Evolutionary conservation across 2,888 invertebrate species (phyloP), one percentile per base, ranked within the genome.

Genomic region (Mycalesis mineus): DNA sequence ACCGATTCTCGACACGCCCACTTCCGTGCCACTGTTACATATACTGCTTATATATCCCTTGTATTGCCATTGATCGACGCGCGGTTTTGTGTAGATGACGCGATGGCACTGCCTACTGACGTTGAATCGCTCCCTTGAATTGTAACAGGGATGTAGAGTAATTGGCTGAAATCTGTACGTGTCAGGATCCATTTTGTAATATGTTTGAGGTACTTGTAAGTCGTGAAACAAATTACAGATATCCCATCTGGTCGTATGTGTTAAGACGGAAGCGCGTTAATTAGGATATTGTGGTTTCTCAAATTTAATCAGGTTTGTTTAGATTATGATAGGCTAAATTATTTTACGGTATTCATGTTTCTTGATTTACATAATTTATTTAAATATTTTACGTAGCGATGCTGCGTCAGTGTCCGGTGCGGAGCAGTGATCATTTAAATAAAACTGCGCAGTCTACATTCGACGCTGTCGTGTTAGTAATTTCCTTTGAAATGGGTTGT

Each of bases 401-500:
- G 9, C 45, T 13, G 14, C 45, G 29, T 15, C 15, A 33, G 31
- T 33, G 14, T 33, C 9, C 31, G 33, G 47, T 33, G 33, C 15
- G 14, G 8, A 47, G n/a, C 45, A 45, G 47, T 33, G 45, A 15
- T 47, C 47, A 15, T 15, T 47, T 47, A 47, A 14, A 47, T 33
- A 47, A 47, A 47, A 33, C 33, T 47, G 47, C 33, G 47, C 15
- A 42, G 2, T 3, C 13, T 13, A 13, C 13, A 14, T 39, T 11
- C 5, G n/a, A n/a, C n/a, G 33, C 11, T 28, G 28, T n/a, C 31
- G 47, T 15, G 15, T 15, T 7, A n/a, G 13, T n/a, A 45, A 22
- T 52, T 13, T 41, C 69, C 68, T 74, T 65, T 82, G 84, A 80
- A 80, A 84, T 82, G 82, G 84, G 84, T 80, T 68, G 84, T 82